phyloP scores from a whole-genome alignment of 2,888 invertebrate species.

The Philonicus albiceps region DNA sequence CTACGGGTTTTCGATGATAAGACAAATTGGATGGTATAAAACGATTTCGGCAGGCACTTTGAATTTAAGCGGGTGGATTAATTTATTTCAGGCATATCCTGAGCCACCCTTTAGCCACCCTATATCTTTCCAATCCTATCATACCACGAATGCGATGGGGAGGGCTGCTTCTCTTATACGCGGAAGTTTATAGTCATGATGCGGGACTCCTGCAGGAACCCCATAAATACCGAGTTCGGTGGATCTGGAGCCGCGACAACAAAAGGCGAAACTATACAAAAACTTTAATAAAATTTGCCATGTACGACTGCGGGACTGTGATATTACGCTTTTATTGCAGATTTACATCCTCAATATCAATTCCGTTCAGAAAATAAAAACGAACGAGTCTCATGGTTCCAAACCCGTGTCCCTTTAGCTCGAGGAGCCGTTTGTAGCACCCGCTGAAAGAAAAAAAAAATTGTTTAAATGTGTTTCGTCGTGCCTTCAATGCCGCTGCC shows the following conservation, averaged over 20 bases:
- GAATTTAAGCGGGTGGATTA: background rate
- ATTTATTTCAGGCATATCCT: background rate
- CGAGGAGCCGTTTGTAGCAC: conserved; percentile 12
- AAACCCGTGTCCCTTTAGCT: background rate
- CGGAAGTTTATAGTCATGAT: background rate
- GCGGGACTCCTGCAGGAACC: background rate
- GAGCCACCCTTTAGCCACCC: background rate
- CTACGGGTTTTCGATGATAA: background rate
- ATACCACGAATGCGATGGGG: background rate
- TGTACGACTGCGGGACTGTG: conserved; percentile 16
- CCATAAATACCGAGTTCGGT: background rate
- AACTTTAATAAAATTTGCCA: conserved; percentile 37
- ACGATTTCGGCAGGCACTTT: background rate
- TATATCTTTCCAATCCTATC: background rate
- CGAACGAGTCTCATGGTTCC: background rate
- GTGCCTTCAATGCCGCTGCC: conserved; percentile 26
- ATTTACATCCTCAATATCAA: conserved; percentile 39
- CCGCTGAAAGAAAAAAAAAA: background rate
- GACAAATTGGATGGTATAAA: background rate
- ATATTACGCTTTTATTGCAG: conserved; percentile 37
- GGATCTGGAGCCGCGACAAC: background rate
- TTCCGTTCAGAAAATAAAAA: conserved; percentile 29
- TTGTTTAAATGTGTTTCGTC: conserved; percentile 15
- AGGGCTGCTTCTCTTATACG: background rate
- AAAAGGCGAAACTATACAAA: conserved; percentile 1